Evolutionary conservation across 2,113 vertebrate genomes (phyloP).

Genomic region (Formicarius rufipectus): DNA sequence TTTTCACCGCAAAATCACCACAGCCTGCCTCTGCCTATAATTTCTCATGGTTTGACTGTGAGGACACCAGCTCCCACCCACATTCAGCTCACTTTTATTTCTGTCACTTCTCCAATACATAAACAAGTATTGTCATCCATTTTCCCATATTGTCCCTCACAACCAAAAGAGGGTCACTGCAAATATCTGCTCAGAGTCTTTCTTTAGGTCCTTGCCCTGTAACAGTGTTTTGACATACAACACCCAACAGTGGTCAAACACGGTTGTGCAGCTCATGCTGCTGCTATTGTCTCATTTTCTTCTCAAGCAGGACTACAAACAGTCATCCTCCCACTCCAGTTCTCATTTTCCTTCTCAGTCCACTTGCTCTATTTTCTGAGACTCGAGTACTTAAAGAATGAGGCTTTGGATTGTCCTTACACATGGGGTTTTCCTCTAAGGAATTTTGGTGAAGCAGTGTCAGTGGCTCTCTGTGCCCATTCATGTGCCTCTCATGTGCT

Average conservation of each 20-base stretch:
- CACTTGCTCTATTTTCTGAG: background rate
- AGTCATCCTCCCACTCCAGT: background rate
- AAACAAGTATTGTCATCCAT: background rate
- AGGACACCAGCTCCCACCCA: background rate
- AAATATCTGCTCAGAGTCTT: background rate
- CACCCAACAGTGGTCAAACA: background rate
- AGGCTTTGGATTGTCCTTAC: background rate
- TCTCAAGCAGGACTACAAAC: background rate
- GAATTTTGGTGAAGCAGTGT: background rate
- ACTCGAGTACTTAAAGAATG: background rate
- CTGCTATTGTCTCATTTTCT: background rate
- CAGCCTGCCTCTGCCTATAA: background rate
- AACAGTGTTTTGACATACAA: background rate
- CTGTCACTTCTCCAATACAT: background rate
- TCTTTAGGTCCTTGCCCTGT: background rate
- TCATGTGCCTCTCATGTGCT: background rate
- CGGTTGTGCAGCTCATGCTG: background rate
- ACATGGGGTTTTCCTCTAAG: background rate
- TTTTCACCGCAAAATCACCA: background rate
- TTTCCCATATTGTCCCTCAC: background rate
- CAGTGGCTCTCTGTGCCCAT: background rate
- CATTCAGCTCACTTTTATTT: slow-evolving; percentile 2
- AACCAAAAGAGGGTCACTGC: background rate
- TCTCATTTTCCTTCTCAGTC: background rate
- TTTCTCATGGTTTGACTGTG: background rate